Evolutionary conservation across 1,140 invertebrate species (phyloP).

Genomic region (Listronotus bonariensis): DNA sequence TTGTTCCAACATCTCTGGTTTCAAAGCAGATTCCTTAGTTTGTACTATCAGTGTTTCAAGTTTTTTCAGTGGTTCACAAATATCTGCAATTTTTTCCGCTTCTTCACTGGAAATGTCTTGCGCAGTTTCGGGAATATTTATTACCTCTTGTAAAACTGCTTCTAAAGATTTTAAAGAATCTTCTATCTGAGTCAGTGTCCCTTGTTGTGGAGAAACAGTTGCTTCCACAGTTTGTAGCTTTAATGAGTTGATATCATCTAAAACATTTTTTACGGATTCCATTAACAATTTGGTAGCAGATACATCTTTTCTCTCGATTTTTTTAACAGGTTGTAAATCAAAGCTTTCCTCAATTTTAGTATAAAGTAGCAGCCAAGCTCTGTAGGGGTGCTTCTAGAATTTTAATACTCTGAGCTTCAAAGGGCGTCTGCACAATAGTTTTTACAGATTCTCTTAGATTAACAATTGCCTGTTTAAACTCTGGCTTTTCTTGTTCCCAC

Average conservation of each 20-base stretch:
- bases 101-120: constrained; percentile 2
- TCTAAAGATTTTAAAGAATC: constrained; percentile 9
- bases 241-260: background rate
- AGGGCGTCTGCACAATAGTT: background rate
- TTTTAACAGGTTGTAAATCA: background rate
- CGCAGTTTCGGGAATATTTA: constrained; percentile 1
- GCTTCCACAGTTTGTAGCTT: background rate
- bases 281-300: background rate
- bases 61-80: background rate
- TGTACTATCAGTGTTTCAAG: too few relatives aligned
- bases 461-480: constrained; percentile 11
- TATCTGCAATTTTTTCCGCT: background rate
- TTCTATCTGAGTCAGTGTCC: constrained; percentile 1
- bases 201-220: constrained; percentile 7
- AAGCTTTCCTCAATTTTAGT: constrained; percentile 4
- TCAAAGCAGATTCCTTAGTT: background rate
- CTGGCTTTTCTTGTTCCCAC: background rate
- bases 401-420: constrained; percentile 5
- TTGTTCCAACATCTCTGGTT: constrained; percentile 1
- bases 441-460: constrained; percentile 5
- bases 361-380: constrained; percentile 7
- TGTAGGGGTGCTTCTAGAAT: constrained; percentile 6
- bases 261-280: background rate
- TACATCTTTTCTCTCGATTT: background rate
- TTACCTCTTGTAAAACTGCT: constrained; percentile 7